Conservation (phyloP, 2,113 vertebrate genomes). For the Penelope pileata region DNA sequence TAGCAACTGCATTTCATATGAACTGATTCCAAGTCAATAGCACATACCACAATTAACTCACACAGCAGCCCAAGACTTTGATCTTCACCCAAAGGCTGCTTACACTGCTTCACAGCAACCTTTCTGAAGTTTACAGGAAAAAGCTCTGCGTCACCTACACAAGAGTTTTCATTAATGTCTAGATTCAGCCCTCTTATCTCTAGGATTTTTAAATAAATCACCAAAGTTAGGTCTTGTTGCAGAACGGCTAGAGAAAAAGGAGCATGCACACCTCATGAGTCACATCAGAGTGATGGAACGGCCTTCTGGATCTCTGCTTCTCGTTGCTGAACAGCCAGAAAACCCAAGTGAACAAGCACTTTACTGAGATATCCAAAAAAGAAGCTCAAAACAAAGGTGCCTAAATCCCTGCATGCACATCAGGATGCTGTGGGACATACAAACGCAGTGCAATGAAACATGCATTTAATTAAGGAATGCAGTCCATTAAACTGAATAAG, state of each 20-base stretch:
- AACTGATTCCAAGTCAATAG: background rate
- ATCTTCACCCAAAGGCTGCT: background rate
- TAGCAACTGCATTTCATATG: background rate
- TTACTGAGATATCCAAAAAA: background rate
- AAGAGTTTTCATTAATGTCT: background rate
- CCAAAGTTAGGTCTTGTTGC: background rate
- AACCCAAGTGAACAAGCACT: background rate
- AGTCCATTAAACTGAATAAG: background rate
- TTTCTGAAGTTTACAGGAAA: background rate
- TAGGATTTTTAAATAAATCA: background rate
- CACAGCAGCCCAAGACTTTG: background rate
- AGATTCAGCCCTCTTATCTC: background rate
- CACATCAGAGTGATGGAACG: background rate
- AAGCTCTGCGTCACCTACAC: background rate
- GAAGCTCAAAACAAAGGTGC: background rate
- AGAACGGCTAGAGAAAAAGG: background rate
- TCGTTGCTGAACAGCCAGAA: background rate
- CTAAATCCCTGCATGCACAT: background rate
- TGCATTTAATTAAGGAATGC: background rate
- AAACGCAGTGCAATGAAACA: fast-evolving
- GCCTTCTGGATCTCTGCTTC: background rate
- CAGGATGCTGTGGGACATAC: background rate
- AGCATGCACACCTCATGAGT: background rate
- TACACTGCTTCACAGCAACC: background rate
- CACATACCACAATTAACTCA: background rate